Evolutionary conservation across 2,113 vertebrate species (phyloP).

Genomic region (Nibea albiflora): DNA sequence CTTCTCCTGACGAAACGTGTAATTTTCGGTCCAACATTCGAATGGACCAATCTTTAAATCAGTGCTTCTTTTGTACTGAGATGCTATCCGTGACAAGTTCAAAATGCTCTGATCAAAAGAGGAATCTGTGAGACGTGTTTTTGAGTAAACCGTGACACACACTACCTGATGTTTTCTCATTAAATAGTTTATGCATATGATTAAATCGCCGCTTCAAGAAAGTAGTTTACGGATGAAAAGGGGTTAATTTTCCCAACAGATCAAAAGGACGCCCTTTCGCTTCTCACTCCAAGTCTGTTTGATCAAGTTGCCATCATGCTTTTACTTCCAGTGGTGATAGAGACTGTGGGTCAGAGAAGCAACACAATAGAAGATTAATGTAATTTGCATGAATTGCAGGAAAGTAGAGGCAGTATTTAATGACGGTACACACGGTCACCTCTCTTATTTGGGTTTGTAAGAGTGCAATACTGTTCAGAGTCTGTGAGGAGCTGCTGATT

Average conservation of each 20-base stretch:
- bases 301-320: slow-evolving; percentile 20
- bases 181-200: background rate
- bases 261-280: slow-evolving; percentile 17
- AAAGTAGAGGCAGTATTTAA: background rate
- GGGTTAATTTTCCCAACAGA: slow-evolving; percentile 18
- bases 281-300: slow-evolving; percentile 20
- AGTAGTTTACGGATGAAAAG: slow-evolving; percentile 8
- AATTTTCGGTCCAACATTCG: slow-evolving; percentile 8
- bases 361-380: background rate
- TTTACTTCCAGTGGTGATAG: background rate
- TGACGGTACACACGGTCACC: background rate
- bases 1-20: background rate
- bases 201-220: background rate
- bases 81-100: background rate
- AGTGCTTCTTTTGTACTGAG: background rate
- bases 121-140: slow-evolving; percentile 4
- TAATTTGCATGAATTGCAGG: background rate
- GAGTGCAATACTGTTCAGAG: background rate
- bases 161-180: background rate
- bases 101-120: slow-evolving; percentile 15
- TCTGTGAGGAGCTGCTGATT: background rate
- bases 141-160: background rate
- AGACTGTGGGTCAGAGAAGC: slow-evolving; percentile 2
- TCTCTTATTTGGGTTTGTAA: background rate
- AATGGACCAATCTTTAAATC: background rate